Evolutionary conservation across 2,113 vertebrate genomes (phyloP).

Genomic region (Egretta garzetta): DNA sequence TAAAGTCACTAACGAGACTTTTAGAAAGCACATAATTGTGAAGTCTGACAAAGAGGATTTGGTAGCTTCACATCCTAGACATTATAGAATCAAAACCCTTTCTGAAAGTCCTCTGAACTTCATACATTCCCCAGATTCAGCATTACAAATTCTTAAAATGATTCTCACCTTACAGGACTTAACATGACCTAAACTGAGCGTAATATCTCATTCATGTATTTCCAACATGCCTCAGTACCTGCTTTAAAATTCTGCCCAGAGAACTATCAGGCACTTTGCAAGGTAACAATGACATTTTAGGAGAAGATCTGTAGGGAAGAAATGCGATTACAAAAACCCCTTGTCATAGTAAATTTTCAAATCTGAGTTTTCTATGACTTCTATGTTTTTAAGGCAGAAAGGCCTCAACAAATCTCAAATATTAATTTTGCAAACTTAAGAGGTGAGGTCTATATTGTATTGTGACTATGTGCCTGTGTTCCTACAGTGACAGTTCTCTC

Average conservation of each 20-base stretch:
- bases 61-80: background rate
- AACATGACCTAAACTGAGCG: background rate
- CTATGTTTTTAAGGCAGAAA: background rate
- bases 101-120: constrained; percentile 2
- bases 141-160: background rate
- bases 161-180: background rate
- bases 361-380: background rate
- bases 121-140: background rate
- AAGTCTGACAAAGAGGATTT: background rate
- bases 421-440: background rate
- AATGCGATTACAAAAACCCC: background rate
- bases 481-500: background rate
- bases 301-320: background rate
- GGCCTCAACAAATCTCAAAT: background rate
- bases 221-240: background rate
- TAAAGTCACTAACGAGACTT: background rate
- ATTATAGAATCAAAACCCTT: background rate
- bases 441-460: background rate
- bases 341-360: background rate
- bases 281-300: background rate
- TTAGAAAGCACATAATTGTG: background rate
- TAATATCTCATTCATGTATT: background rate
- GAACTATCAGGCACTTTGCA: background rate
- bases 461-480: background rate
- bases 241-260: background rate